Conservation (phyloP, 2,888 invertebrate species). For the Melinopterus prodromus region DNA sequence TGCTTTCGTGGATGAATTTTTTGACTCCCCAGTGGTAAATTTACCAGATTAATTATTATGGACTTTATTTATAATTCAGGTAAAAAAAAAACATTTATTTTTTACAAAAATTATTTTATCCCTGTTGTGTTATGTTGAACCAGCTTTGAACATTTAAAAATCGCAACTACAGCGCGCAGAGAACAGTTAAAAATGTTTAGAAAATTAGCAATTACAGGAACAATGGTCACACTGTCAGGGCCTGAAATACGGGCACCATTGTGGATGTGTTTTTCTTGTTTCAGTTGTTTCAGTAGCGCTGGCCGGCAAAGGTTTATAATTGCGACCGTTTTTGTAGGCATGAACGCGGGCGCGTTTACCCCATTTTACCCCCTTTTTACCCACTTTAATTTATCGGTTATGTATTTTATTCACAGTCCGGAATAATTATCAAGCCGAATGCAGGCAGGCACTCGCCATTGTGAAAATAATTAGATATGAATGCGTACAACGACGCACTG, state of each 20-base stretch:
- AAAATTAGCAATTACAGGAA: background rate
- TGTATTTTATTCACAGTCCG: background rate
- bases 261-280: conserved; percentile 4
- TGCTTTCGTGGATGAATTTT: no score
- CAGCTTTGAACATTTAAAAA: background rate
- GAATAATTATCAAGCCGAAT: background rate
- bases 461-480: background rate
- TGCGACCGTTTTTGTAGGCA: background rate
- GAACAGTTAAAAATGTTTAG: background rate
- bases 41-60: no score
- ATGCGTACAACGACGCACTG: background rate
- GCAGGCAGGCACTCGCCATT: background rate
- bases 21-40: no score
- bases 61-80: no score
- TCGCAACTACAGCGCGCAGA: background rate
- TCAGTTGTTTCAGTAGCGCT: background rate
- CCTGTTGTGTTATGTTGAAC: background rate
- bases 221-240: background rate
- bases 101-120: no score
- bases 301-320: background rate
- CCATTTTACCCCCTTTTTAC: background rate
- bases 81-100: no score
- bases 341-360: background rate
- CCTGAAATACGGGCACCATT: background rate
- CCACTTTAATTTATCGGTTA: background rate